phyloP scores from a whole-genome alignment of 2,113 vertebrate genomes.

The Chamaea fasciata region DNA sequence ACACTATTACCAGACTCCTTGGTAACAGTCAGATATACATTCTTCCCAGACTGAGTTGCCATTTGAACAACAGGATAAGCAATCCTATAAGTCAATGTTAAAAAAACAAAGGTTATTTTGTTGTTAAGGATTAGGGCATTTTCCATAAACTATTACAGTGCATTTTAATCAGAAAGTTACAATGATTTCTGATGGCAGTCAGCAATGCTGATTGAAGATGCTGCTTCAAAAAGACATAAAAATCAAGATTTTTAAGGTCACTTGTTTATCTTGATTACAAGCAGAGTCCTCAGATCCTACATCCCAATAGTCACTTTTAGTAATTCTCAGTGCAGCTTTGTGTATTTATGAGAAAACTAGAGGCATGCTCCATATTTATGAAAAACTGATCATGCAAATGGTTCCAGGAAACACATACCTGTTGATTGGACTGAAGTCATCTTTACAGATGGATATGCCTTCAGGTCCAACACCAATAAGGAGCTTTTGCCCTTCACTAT shows the following conservation, averaged over 20 bases:
- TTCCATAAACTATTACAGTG: not conserved
- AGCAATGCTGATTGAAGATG: not conserved
- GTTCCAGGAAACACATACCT: conserved; percentile 70
- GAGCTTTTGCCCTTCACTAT: conserved; percentile 84
- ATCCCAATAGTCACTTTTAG: not conserved
- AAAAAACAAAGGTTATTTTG: not conserved
- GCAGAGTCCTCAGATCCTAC: not conserved
- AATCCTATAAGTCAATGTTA: conserved; percentile 66
- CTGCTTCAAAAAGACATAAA: not conserved
- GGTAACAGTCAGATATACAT: conserved; percentile 91
- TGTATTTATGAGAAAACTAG: not conserved
- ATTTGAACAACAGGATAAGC: conserved; percentile 97
- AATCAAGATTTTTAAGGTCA: not conserved
- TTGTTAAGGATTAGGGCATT: not conserved
- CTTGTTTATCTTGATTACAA: not conserved
- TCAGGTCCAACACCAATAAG: conserved; percentile 94
- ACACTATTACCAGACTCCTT: conserved; percentile 92
- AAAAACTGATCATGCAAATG: not conserved
- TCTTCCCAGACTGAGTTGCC: conserved; percentile 97
- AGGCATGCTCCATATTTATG: not conserved
- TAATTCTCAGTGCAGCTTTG: not conserved
- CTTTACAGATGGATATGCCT: conserved; percentile 91
- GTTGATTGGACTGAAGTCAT: conserved; percentile 89
- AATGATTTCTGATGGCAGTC: not conserved
- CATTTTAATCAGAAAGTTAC: not conserved